Evolutionary conservation across 2,888 invertebrate species (phyloP).

Genomic region (Omphaloscelis lunosa): DNA sequence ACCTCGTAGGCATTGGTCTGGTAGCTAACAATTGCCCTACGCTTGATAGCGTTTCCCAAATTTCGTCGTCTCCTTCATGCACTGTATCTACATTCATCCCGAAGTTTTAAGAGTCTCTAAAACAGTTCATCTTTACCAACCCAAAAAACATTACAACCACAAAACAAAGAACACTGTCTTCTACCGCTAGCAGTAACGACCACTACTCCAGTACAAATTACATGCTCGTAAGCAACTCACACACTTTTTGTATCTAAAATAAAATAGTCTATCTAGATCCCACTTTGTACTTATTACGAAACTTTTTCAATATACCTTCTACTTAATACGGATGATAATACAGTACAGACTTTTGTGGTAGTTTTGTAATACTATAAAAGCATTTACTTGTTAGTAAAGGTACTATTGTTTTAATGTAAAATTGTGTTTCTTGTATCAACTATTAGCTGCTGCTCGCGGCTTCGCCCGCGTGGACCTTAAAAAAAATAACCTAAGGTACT

Average conservation of each 20-base stretch:
- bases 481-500: too few relatives aligned
- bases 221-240: slow-evolving; percentile 26
- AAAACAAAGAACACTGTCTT: slow-evolving; percentile 22
- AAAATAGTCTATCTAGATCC: slow-evolving; percentile 10
- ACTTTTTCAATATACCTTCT: slow-evolving; percentile 27
- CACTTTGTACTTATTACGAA: slow-evolving; percentile 7
- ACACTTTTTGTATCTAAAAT: slow-evolving; percentile 37
- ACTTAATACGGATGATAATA: slow-evolving; percentile 4
- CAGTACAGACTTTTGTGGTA: background rate
- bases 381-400: background rate
- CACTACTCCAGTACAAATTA: slow-evolving; percentile 23
- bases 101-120: background rate
- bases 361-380: background rate
- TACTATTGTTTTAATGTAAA: background rate
- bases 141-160: background rate
- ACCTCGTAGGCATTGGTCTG: background rate
- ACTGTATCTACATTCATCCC: background rate
- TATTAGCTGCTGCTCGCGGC: background rate
- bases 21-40: too few relatives aligned
- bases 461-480: too few relatives aligned
- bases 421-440: background rate
- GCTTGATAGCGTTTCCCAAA: background rate
- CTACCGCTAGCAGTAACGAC: slow-evolving; percentile 14
- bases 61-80: background rate
- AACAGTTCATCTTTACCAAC: background rate